These are phyloP conservation scores for Muntiacus muntjak DNA, from an alignment of 2,113 vertebrate species.

Conservation along the genomic window DNA sequence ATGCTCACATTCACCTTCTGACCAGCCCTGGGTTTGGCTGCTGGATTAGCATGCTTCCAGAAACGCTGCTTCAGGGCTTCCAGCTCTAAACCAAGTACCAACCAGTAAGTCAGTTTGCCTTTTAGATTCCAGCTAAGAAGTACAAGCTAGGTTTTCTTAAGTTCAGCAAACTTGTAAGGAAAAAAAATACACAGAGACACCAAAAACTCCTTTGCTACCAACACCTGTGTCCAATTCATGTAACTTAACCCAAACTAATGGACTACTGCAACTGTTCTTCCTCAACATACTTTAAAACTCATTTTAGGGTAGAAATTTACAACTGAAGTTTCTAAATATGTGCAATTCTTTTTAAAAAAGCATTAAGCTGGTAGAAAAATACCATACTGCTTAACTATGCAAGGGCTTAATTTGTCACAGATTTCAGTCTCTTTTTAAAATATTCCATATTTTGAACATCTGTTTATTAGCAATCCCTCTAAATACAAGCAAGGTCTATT, in stretches of 20 bases:
- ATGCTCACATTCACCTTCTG: slow-evolving; percentile 85
- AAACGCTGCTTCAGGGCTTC: slow-evolving; percentile 93
- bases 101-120: slow-evolving; percentile 4
- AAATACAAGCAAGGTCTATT: not conserved
- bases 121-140: slow-evolving; percentile 25
- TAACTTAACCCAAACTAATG: not conserved
- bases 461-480: not conserved
- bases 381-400: slow-evolving; percentile 2
- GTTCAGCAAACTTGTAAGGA: not conserved
- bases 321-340: slow-evolving; percentile 20
- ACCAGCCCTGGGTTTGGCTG: slow-evolving; percentile 73
- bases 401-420: slow-evolving; percentile 16
- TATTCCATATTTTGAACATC: not conserved
- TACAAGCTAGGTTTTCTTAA: not conserved
- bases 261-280: not conserved
- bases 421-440: not conserved
- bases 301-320: slow-evolving; percentile 25
- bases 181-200: not conserved
- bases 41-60: slow-evolving; percentile 86
- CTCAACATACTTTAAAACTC: not conserved
- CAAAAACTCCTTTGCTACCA: slow-evolving; percentile 5
- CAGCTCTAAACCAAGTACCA: slow-evolving; percentile 82
- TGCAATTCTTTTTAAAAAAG: not conserved
- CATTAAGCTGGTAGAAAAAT: not conserved
- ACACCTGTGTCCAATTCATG: not conserved